These are phyloP conservation scores for Nannospalax galili DNA, from an alignment of 2,113 vertebrate genomes.

Conservation along the genomic window DNA sequence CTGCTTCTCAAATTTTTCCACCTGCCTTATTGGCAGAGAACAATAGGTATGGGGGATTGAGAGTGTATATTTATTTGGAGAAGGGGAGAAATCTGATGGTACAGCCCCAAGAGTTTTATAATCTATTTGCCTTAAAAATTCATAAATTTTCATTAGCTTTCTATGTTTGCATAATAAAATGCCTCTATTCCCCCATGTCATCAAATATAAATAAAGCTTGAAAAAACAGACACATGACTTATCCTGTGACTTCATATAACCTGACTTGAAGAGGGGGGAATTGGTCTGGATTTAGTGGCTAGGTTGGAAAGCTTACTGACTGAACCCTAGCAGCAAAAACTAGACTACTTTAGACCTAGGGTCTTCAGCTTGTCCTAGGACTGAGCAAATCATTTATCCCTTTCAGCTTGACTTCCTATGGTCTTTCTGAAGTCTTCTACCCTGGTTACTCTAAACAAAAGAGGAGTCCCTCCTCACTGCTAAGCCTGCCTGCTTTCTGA, in stretches of 20 bases:
- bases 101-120: not conserved
- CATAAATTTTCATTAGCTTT: not conserved
- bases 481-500: no score
- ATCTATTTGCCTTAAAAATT: slow-evolving; percentile 47
- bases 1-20: slow-evolving; percentile 26
- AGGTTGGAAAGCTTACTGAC: not conserved
- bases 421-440: not conserved
- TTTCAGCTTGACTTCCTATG: not conserved
- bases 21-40: not conserved
- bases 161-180: slow-evolving; percentile 35
- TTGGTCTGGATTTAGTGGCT: not conserved
- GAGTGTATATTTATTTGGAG: not conserved
- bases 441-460: not conserved
- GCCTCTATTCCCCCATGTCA: slow-evolving; percentile 29
- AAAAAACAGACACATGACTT: not conserved
- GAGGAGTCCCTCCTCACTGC: not conserved
- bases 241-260: not conserved
- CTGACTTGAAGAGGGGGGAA: not conserved
- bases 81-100: not conserved
- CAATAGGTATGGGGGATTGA: not conserved
- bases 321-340: slow-evolving; percentile 27
- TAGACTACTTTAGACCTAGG: not conserved
- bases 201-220: not conserved
- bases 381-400: not conserved
- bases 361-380: not conserved